Evolutionary conservation across 2,888 invertebrate species (phyloP).

Genomic region (Cephus spinipes): DNA sequence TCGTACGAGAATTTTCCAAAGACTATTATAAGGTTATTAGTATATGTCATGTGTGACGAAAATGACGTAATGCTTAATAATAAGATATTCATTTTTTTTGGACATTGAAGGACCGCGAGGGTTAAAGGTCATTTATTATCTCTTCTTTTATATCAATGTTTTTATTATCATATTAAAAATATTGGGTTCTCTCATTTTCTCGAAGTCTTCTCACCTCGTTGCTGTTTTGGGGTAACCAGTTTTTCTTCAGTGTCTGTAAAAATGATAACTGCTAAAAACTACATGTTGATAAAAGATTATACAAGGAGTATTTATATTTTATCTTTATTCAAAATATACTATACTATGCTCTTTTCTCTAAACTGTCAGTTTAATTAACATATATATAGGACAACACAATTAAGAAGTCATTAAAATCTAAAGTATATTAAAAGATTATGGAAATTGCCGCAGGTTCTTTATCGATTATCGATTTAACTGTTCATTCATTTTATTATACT

Average conservation of each 20-base stretch:
- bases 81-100: background rate
- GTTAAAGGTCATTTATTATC: background rate
- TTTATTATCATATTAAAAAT: background rate
- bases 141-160: background rate
- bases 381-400: background rate
- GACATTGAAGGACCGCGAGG: background rate
- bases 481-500: background rate
- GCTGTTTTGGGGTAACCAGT: background rate
- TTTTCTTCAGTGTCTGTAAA: background rate
- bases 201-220: background rate
- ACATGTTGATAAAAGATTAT: background rate
- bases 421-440: background rate
- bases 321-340: background rate
- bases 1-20: background rate
- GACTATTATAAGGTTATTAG: background rate
- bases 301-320: background rate
- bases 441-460: background rate
- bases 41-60: background rate
- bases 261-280: background rate
- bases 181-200: background rate
- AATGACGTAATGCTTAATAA: background rate
- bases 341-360: background rate
- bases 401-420: background rate
- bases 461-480: background rate
- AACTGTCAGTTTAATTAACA: background rate